Evolutionary conservation across 2,888 invertebrate species (phyloP), one percentile per base, ranked within the genome.

Genomic region (Tanytarsus gracilentus): DNA sequence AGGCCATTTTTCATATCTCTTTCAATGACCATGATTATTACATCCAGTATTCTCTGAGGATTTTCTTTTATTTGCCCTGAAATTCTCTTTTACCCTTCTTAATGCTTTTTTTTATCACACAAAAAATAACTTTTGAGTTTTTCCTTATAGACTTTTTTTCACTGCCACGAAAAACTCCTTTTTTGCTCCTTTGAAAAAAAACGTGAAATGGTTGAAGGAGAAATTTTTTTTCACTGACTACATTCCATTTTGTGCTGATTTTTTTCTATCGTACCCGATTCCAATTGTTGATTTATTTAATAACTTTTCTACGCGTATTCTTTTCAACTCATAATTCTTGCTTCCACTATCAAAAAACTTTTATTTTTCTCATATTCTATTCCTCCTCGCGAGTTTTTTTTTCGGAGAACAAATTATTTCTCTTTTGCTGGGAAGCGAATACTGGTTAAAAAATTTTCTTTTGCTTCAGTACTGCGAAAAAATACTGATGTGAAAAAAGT

Each of bases 401-500:
- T 21, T 26, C 29, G 50, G 50, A 16, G 44, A 44, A 44, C 55
- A 40, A 55, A 55, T 55, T 27, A 40, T 16, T 55, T 30, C 33
- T 55, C 40, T 40, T 55, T 14, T 53, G 55, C 55, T 55, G 39
- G 55, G 55, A 55, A 55, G 16, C 55, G 55, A 55, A 55, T 26
- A 55, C 55, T 55, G 55, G 55, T 53, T 53, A 44, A 53, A 39
- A n/a, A n/a, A n/a, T n/a, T n/a, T n/a, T 55, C 40, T 55, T 30
- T 44, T 44, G 44, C 44, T 44, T 44, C 21, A 18, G 53, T 53
- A 55, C 55, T 55, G 55, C 55, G 55, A 39, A 55, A 55, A 36
- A n/a, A n/a, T n/a, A n/a, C n/a, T n/a, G n/a, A 55, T 30, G 53
- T 30, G 30, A 27, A 52, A 40, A 55, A 55, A 55, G n/a, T 55